Evolutionary conservation across 2,797 vertebrate species (phyloP), one percentile per base, ranked within the genome.

Genomic region (Delichon dasypus): DNA sequence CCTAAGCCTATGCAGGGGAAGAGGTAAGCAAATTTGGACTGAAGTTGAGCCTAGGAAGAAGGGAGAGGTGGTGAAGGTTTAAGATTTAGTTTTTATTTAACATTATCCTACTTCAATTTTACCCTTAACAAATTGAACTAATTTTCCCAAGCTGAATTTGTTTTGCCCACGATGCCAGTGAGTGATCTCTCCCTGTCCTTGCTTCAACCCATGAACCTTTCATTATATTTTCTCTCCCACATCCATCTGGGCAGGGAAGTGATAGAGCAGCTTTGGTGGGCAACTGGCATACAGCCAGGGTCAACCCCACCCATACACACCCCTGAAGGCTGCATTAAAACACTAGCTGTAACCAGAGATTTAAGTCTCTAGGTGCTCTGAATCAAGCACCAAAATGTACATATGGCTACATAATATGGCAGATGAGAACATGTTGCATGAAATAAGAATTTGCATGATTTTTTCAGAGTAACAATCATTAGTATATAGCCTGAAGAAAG

Each of bases 381-480:
- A 89, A 62, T 60, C 21, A 55, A 73, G 81, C 58, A 50, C 7
- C 7, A 75, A 74, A 84, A 68, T 15, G 18, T 82, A 54, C 32
- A 70, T 90, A 89, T 61, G 47, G 47, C 47, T 72, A 75, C 38
- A 66, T 72, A 78, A 68, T 34, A 81, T 70, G 38, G 62, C 29
- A 68, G 50, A 47, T 78, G 81, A 75, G 61, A 95, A 85, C 34
- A 62, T 36, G 44, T 44, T 87, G 58, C 27, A 25, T 61, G 73
- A 81, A 89, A 65, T 50, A 84, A 65, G 55, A 75, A 65, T 75
- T 81, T 87, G 23, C 23, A 55, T 65, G 29, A 40, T n/a, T 84
- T 87, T 87, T 70, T 75, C 74, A 58, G 55, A 73, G 67, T 75
- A 92, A 82, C 47, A 81, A 58, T 85, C 42, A 65, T 55, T 54